These are phyloP conservation scores for Trachythela sp. DNA, from an alignment of 64 coral and sea anemone genomes.

Conservation along the genomic window DNA sequence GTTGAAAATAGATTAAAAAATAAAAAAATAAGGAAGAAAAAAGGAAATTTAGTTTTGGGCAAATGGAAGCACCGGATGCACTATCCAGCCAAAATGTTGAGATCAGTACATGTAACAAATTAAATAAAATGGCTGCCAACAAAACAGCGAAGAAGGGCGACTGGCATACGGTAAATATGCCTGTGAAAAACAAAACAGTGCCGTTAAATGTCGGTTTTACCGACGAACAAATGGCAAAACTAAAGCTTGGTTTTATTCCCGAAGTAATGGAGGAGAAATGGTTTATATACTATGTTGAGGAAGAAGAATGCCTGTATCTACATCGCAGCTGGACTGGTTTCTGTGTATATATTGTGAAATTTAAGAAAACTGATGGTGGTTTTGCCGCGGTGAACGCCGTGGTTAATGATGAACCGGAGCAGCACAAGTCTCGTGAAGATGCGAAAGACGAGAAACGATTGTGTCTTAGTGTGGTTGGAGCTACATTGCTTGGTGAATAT, in stretches of 20 bases:
- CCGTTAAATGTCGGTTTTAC: background rate
- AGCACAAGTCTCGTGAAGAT: background rate
- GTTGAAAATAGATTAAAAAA: no score
- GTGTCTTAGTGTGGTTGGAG: background rate
- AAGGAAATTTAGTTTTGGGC: no score
- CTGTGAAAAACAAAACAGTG: background rate
- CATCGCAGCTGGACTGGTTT: background rate
- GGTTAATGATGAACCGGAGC: background rate
- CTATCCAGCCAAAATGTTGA: no score
- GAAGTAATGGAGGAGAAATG: background rate
- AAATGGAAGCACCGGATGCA: no score
- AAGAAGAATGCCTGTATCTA: background rate
- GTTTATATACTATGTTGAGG: background rate
- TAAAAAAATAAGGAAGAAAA: no score
- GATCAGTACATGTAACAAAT: no score
- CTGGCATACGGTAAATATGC: background rate
- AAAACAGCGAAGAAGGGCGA: background rate
- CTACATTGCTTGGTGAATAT: no score
- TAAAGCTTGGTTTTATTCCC: background rate
- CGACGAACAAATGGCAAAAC: background rate
- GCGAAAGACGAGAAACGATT: background rate
- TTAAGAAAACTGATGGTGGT: background rate
- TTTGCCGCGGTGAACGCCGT: background rate
- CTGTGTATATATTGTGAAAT: background rate
- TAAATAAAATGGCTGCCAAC: no score